Base-by-base conservation (phyloP, 64 coral and sea anemone species). In the Pocillopora verrucosa region DNA sequence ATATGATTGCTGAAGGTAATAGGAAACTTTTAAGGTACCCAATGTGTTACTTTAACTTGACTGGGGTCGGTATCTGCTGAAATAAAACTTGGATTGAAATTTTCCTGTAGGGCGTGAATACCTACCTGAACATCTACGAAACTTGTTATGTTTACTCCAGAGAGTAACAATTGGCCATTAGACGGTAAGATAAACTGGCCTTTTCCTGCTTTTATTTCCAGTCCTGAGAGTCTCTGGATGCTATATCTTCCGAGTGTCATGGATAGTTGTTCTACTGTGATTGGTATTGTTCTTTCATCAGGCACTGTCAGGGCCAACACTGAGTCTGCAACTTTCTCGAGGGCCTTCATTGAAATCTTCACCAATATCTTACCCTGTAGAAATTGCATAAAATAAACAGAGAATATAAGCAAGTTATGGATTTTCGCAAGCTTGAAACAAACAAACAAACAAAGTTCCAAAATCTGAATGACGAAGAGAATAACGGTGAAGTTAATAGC, bases 81-180 rank as follows among this genome's bases (percentile, higher is more conserved):
- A 3, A 51, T 30, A 51, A 51, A 4, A 51, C 41, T 51, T 51
- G 41, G 3, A 51, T 51, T 51, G 41, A 3, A 30, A 51, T 51
- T 51, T 51, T 51, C 41, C 7, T 51, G 3, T 51, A 51, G 41
- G 41, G 41, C 41, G 0, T 60, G 58, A 36, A 35, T 11, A 16
- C 59, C 15, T 81, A 81, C 79, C 59, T 81, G 79, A 11, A 58
- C 20, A 34, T 81, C 79, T 16, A 81, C 59, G 34, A 81, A 81
- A 35, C n/a, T 35, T 59, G 59, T 81, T n/a, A 16, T 22, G 13
- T 14, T 13, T 1, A 25, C 36, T 14, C 58, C 30, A 1, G 79
- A 81, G 30, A 62, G n/a, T 9, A 81, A 11, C 11, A 34, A 19
- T 81, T 36, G 25, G 3, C 63, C 34, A 34, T 63, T 14, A 81